Percentiles rank a stretch among this genome's conserved stretches.
Conservation (phyloP, 2,113 vertebrate species). For the Archocentrus centrarchus region DNA sequence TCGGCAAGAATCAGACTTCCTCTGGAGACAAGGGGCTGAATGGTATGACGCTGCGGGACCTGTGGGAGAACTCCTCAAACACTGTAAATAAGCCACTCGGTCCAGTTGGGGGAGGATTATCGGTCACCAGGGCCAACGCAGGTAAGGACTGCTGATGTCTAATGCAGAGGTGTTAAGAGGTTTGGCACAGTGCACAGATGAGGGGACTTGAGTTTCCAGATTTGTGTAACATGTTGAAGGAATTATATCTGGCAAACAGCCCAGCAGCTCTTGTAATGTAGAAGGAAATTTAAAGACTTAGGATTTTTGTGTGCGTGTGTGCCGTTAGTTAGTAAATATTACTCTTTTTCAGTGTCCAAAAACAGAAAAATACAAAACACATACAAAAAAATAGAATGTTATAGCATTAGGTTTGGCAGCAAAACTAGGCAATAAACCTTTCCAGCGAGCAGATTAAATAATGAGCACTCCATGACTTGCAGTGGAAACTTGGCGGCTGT, state of each 20-base stretch:
- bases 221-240: background rate
- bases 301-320: no score
- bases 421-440: background rate
- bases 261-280: background rate
- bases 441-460: slow-evolving; percentile 1
- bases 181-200: background rate
- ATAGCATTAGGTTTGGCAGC: background rate
- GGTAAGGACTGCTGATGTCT: slow-evolving; percentile 56
- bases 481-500: slow-evolving; percentile 48
- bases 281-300: background rate
- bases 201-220: background rate
- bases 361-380: background rate
- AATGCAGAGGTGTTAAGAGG: slow-evolving; percentile 7
- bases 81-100: slow-evolving; percentile 77
- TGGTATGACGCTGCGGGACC: slow-evolving; percentile 71
- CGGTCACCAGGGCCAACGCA: slow-evolving; percentile 81
- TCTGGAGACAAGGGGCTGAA: slow-evolving; percentile 81
- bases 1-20: slow-evolving; percentile 86
- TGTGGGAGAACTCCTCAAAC: slow-evolving; percentile 86
- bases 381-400: background rate
- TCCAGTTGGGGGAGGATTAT: slow-evolving; percentile 81
- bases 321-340: no score
- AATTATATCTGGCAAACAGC: background rate
- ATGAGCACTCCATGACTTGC: background rate
- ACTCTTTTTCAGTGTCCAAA: background rate